A percentile compares a stretch with the other conserved stretches of the same genome.
These are phyloP conservation scores for Lagopus leucura DNA, from an alignment of 2,113 vertebrate genomes.

Conservation along the genomic window DNA sequence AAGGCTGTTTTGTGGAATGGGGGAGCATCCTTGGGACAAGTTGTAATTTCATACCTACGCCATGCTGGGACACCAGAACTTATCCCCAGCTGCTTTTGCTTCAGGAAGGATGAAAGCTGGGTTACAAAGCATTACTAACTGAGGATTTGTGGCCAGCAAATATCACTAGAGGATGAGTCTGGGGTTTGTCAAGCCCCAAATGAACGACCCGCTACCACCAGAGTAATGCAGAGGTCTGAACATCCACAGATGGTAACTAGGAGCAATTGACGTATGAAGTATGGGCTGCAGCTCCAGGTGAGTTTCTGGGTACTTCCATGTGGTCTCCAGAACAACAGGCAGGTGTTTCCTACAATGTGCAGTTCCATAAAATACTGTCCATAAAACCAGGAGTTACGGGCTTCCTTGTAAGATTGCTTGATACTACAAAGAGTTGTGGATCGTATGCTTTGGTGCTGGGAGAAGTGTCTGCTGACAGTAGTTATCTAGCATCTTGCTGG, in stretches of 20 bases:
- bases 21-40: not conserved
- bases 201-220: not conserved
- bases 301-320: rapidly evolving
- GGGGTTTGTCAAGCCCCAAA: not conserved
- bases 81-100: not conserved
- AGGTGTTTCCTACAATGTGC: not conserved
- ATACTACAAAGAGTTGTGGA: not conserved
- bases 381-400: not conserved
- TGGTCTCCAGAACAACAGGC: not conserved
- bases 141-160: not conserved
- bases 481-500: not conserved
- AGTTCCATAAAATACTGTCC: not conserved
- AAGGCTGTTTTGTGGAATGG: not conserved
- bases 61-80: not conserved
- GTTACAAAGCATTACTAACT: not conserved
- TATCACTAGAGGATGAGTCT: not conserved
- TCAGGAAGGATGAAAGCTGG: not conserved
- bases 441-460: not conserved
- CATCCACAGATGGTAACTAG: not conserved
- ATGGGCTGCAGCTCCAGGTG: not conserved
- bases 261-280: not conserved
- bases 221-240: not conserved
- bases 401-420: not conserved
- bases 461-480: not conserved
- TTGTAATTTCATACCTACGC: not conserved